Evolutionary conservation across 2,113 vertebrate genomes (phyloP), one percentile per base, ranked within the genome.

Genomic region (Tragelaphus scriptus): DNA sequence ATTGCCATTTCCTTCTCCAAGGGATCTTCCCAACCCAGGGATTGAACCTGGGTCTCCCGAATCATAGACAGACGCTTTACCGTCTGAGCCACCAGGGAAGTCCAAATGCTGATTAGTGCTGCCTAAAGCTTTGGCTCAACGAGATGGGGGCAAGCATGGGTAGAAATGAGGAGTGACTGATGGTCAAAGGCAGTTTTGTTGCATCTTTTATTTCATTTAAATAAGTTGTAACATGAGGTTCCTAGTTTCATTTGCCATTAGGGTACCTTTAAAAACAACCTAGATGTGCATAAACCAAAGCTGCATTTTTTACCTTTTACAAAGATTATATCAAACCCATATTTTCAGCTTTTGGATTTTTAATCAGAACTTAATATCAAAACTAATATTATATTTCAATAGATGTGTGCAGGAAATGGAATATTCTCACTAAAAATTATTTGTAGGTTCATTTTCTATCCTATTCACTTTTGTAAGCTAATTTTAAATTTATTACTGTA

Each of bases 121-220:
- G 11, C 77, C 55, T 16, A 2, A 3, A 49, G 14, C n/a, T 32
- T 2, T 40, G 44, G 59, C 9, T 21, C 4, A 17, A 4, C 7
- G 4, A 17, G 6, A 2, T 30, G 19, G 19, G 28, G 36, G 7
- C 6, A 32, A 6, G n/a, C 44, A 26, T 19, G 3, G 13, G 17
- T n/a, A 17, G 40, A 32, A 56, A 28, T 36, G 21, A 3, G 23
- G 13, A 68, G 44, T 30, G 59, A 36, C 28, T n/a, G 12, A 25
- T 53, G 58, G 30, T 1, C 79, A 81, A 51, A 81, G 47, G 47
- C 17, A 32, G 17, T 21, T 81, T 95, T 4, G 0, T 58, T 96
- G 58, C 26, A 47, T 32, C 10, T n/a, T 5, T 44, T 92, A 77
- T 82, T 95, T 96, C 58, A 40, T 49, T 86, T 85, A 95, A 93